Evolutionary conservation across 1,140 invertebrate species (phyloP).

Genomic region (Grapholita molesta): DNA sequence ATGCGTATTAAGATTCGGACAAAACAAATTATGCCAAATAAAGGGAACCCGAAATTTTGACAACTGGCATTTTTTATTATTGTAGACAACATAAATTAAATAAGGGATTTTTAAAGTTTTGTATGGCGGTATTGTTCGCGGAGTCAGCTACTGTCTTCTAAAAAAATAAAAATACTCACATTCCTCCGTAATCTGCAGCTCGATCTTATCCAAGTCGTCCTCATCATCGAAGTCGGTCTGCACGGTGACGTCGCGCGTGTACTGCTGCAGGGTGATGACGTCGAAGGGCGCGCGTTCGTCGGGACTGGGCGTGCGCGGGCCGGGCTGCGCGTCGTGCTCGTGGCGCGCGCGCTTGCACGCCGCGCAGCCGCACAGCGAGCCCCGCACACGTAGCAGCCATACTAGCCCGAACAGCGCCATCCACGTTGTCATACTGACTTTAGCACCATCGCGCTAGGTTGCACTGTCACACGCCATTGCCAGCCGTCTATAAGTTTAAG

Average conservation of each 20-base stretch:
- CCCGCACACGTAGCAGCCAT: conserved; percentile 87
- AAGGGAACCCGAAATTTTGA: too few relatives aligned
- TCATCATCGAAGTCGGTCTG: conserved; percentile 71
- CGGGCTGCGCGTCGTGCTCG: conserved; percentile 41
- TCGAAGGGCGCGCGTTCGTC: conserved; percentile 58
- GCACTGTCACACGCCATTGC: conserved; percentile 19
- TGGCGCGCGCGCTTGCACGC: conserved; percentile 82
- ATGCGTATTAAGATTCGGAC: too few relatives aligned
- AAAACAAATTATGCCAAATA: too few relatives aligned
- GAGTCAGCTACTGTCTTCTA: not conserved
- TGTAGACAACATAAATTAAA: too few relatives aligned
- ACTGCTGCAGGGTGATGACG: conserved; percentile 63
- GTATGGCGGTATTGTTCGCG: too few relatives aligned
- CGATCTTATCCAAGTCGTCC: conserved; percentile 68
- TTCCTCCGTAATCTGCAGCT: conserved; percentile 64
- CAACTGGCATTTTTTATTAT: too few relatives aligned
- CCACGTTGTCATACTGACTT: conserved; percentile 70
- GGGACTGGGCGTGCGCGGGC: conserved; percentile 39
- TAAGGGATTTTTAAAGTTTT: too few relatives aligned
- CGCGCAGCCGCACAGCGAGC: conserved; percentile 85
- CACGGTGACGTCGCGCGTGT: conserved; percentile 66
- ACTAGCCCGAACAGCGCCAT: conserved; percentile 93
- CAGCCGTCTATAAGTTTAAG: not conserved
- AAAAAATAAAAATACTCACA: conserved; percentile 47
- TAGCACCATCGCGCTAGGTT: conserved; percentile 45